Percentiles rank a stretch among this genome's conserved stretches.
Evolutionary conservation across 1,140 invertebrate species (phyloP).

Genomic region (Musca vetustissima): DNA sequence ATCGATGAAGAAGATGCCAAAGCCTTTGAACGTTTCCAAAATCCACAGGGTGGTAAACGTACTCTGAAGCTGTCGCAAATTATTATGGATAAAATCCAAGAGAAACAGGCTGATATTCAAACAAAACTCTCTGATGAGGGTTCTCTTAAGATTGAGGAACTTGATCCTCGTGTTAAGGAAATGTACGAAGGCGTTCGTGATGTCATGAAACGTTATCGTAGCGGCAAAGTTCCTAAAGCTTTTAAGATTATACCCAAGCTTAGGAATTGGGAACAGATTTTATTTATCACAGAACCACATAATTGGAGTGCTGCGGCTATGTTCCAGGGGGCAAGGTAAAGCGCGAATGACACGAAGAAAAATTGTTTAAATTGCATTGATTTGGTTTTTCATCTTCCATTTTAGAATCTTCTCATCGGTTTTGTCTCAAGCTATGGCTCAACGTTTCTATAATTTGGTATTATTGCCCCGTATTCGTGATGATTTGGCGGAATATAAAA

Average conservation of each 20-base stretch:
- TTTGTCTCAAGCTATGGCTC: constrained; percentile 94
- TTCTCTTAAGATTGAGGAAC: constrained; percentile 71
- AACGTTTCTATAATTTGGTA: constrained; percentile 94
- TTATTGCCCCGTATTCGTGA: constrained; percentile 91
- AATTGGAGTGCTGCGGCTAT: constrained; percentile 90
- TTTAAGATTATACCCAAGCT: constrained; percentile 95
- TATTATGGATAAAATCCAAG: constrained; percentile 89
- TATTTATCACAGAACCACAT: constrained; percentile 83
- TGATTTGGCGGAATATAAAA: constrained; percentile 93
- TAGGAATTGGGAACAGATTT: constrained; percentile 94
- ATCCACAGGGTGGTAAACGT: constrained; percentile 62
- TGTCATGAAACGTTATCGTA: constrained; percentile 86
- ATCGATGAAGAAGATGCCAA: constrained; percentile 86
- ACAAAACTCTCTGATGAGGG: constrained; percentile 81
- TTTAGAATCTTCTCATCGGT: constrained; percentile 91
- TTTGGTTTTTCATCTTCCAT: not conserved
- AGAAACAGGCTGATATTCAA: constrained; percentile 88
- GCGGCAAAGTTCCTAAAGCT: constrained; percentile 95
- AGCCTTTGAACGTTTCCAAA: constrained; percentile 84
- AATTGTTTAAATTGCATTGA: not conserved
- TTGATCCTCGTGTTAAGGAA: constrained; percentile 74
- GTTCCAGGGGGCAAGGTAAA: constrained; percentile 66
- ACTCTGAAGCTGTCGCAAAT: constrained; percentile 81
- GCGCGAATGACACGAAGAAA: no score
- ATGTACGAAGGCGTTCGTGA: constrained; percentile 90